phyloP scores from a whole-genome alignment of 1,140 invertebrate genomes.

The Cheumatopsyche charites region DNA sequence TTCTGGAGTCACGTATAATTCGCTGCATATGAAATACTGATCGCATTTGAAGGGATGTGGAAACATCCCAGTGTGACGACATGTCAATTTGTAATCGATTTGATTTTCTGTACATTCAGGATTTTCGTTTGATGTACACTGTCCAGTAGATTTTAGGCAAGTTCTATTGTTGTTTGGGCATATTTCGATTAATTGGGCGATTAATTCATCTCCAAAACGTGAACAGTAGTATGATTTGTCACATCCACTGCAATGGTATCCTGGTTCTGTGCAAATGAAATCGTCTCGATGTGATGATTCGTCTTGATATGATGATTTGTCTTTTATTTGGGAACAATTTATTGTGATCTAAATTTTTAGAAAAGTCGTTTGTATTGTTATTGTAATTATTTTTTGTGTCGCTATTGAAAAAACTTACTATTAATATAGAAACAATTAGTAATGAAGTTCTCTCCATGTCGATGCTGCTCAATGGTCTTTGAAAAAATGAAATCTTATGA shows the following conservation, averaged over 20 bases:
- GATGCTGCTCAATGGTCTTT: too few species aligned
- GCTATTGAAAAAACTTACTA: too few species aligned
- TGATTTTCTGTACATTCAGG: constrained; percentile 16
- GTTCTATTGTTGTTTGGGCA: constrained; percentile 2
- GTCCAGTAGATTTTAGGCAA: neutral
- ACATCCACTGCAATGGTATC: constrained; percentile 33
- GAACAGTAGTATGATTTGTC: constrained; percentile 22
- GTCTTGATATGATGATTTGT: too few species aligned
- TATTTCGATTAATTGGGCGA: neutral
- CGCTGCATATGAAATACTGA: constrained; percentile 57
- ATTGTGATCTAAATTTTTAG: too few species aligned
- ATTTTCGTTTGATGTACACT: constrained; percentile 29
- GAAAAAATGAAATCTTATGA: too few species aligned
- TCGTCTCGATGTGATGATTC: too few species aligned
- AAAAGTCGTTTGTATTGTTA: too few species aligned
- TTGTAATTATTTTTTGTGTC: too few species aligned
- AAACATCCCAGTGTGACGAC: constrained; percentile 51
- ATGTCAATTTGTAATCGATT: constrained; percentile 37
- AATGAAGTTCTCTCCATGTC: too few species aligned
- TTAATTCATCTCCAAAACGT: neutral
- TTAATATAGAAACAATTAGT: too few species aligned
- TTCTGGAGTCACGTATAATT: too few species aligned
- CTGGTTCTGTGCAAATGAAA: constrained; percentile 35
- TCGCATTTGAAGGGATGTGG: constrained; percentile 57
- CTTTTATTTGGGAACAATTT: too few species aligned